phyloP scores from a whole-genome alignment of 2,113 vertebrate species.

The Laticauda laticaudata region DNA sequence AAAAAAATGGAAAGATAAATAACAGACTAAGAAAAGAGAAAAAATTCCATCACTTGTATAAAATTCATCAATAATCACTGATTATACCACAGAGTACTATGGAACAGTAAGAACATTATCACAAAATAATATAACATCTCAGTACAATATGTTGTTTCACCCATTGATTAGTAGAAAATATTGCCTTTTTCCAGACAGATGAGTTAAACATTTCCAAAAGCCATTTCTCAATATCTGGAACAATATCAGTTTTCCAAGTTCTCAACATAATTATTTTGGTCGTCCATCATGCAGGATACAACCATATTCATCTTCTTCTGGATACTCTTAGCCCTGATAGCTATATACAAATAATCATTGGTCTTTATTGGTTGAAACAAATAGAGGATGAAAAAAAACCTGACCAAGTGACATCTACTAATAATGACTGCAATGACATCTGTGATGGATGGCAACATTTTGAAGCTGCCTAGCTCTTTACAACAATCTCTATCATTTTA shows the following conservation, averaged over 20 bases:
- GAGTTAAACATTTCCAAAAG: neutral
- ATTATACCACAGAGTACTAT: neutral
- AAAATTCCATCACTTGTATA: neutral
- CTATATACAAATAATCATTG: neutral
- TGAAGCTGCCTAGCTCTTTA: neutral
- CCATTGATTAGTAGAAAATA: neutral
- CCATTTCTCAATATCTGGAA: neutral
- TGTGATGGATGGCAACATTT: neutral
- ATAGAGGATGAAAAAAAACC: neutral
- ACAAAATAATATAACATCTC: neutral
- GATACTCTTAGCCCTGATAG: neutral
- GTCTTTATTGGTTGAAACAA: neutral
- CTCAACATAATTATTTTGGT: neutral
- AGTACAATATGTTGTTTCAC: neutral
- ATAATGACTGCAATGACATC: neutral
- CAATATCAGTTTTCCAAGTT: neutral
- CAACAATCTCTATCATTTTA: neutral
- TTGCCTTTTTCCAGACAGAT: neutral
- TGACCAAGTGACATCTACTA: neutral
- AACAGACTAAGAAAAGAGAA: neutral
- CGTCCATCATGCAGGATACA: neutral
- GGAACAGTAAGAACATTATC: neutral
- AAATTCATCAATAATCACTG: neutral
- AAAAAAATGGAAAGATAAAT: neutral
- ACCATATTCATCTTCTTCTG: neutral